A percentile compares a stretch with the other conserved stretches of the same genome.
Evolutionary conservation across 2,797 vertebrate genomes (phyloP).

Genomic region (Nyctalus aviator): DNA sequence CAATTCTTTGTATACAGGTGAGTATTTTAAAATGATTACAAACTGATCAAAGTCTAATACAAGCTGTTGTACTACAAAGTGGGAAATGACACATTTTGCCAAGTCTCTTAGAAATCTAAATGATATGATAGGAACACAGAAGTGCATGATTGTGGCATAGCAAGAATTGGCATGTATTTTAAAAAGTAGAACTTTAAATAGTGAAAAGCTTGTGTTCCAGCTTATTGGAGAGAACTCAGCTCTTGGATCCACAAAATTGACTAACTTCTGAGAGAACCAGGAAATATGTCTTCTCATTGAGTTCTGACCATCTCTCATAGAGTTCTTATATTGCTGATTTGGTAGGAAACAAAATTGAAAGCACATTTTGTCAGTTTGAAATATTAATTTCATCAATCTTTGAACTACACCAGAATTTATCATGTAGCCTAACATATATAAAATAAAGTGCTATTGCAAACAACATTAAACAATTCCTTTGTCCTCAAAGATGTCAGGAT

Average conservation of each 20-base stretch:
- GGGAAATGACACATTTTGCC: neutral
- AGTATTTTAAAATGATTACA: constrained; percentile 49
- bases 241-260: neutral
- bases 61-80: neutral
- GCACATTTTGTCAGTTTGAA: neutral
- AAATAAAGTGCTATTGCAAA: neutral
- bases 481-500: neutral
- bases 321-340: neutral
- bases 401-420: neutral
- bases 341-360: constrained; percentile 27
- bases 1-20: constrained; percentile 44
- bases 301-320: neutral
- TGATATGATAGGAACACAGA: neutral
- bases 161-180: neutral
- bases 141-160: neutral
- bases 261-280: neutral
- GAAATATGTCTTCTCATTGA: neutral
- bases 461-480: neutral
- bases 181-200: neutral
- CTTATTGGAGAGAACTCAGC: neutral
- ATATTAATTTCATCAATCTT: neutral
- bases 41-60: constrained; percentile 52
- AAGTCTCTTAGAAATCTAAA: neutral
- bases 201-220: neutral
- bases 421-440: neutral